phyloP scores from a whole-genome alignment of 1,140 invertebrate species.

The Aphidius gifuensis region DNA sequence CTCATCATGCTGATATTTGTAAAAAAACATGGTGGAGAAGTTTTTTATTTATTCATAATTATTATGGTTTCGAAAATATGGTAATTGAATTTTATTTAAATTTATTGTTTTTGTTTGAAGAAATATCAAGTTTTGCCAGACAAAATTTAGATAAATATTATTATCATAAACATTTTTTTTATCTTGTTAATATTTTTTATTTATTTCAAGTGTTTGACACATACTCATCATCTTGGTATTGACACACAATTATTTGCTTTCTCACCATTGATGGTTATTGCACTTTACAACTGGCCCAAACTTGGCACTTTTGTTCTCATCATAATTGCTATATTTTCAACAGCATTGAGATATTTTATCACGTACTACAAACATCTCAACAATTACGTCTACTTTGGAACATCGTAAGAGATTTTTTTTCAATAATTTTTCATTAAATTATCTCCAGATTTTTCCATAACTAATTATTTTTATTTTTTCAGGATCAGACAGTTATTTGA shows the following conservation, averaged over 20 bases:
- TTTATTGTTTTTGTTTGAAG: slow-evolving; percentile 11
- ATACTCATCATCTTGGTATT: slow-evolving; percentile 75
- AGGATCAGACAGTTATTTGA: slow-evolving; percentile 66
- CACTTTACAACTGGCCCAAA: slow-evolving; percentile 64
- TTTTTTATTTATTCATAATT: slow-evolving; percentile 64
- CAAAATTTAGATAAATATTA: background rate
- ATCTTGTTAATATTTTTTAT: background rate
- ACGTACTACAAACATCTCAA: slow-evolving; percentile 63
- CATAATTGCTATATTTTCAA: slow-evolving; percentile 60
- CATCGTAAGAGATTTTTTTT: slow-evolving; percentile 62
- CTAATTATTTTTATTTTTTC: slow-evolving; percentile 7
- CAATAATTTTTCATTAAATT: slow-evolving; percentile 1
- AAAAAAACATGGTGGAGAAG: slow-evolving; percentile 64
- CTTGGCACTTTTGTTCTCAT: slow-evolving; percentile 56
- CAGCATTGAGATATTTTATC: slow-evolving; percentile 63
- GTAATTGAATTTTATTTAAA: slow-evolving; percentile 35
- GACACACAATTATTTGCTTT: slow-evolving; percentile 79
- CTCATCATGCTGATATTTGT: slow-evolving; percentile 62
- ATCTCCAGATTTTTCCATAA: background rate
- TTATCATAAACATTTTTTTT: background rate
- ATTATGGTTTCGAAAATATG: slow-evolving; percentile 66
- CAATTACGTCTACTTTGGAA: slow-evolving; percentile 71
- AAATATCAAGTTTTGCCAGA: background rate
- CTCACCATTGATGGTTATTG: slow-evolving; percentile 67
- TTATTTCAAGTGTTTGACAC: slow-evolving; percentile 63